Evolutionary conservation across 30 jellyfish, hydroid and myxozoan genomes (phyloP).

Genomic region (Aurelia sp.): DNA sequence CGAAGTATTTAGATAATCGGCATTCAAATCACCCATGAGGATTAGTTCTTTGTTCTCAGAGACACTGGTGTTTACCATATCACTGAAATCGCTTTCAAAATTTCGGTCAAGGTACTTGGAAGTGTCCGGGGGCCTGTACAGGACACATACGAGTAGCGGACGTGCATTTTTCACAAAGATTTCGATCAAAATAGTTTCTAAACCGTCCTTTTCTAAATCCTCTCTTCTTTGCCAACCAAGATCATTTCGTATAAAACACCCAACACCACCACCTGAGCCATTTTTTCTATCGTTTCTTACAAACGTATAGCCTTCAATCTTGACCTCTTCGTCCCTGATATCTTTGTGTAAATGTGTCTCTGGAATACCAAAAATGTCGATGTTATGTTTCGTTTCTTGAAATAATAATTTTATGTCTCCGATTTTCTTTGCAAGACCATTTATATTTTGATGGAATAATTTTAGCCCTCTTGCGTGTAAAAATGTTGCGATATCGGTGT

Average conservation of each 20-base stretch:
- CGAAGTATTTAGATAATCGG: constrained; percentile 9
- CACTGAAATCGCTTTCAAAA: constrained; percentile 25
- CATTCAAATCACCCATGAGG: constrained; percentile 37
- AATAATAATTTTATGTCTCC: constrained; percentile 29
- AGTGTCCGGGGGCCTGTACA: constrained; percentile 55
- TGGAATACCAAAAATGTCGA: constrained; percentile 30
- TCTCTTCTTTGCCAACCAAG: neutral
- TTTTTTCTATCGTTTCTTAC: constrained; percentile 6
- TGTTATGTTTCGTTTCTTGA: constrained; percentile 52
- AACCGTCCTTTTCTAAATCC: constrained; percentile 13
- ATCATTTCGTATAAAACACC: constrained; percentile 13
- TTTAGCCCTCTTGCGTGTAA: constrained; percentile 10
- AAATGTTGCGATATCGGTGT: constrained; percentile 40
- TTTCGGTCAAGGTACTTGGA: constrained; percentile 54
- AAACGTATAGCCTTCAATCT: constrained; percentile 22
- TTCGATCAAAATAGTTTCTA: constrained; percentile 28
- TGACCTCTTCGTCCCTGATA: constrained; percentile 15
- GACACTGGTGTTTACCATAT: constrained; percentile 38
- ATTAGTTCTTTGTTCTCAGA: constrained; percentile 65
- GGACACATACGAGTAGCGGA: constrained; percentile 38
- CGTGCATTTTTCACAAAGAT: constrained; percentile 41
- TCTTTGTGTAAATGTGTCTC: constrained; percentile 31
- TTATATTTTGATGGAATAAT: constrained; percentile 13
- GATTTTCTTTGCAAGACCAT: constrained; percentile 15
- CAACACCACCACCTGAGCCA: constrained; percentile 27